Conservation (phyloP, 2,113 vertebrate species). For the Ranitomeya imitator region DNA sequence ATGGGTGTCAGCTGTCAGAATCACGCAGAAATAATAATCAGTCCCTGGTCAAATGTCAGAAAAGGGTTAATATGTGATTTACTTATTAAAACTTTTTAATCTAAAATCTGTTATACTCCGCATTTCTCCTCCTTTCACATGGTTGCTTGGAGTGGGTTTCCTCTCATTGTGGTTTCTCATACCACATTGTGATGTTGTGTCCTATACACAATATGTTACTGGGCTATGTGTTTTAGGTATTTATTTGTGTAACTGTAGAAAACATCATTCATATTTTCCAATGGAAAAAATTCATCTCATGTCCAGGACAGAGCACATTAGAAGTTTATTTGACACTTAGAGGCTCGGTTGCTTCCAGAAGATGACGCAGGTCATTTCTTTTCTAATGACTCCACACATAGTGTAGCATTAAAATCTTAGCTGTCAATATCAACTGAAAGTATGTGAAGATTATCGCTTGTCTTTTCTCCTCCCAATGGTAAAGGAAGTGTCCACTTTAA, state of each 20-base stretch:
- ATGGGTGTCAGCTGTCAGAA: no score
- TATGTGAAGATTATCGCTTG: conserved; percentile 8
- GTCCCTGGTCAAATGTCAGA: no score
- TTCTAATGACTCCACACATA: conserved; percentile 39
- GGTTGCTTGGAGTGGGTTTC: no score
- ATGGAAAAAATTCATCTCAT: conserved; percentile 32
- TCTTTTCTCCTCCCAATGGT: not conserved
- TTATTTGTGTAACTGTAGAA: conserved; percentile 37
- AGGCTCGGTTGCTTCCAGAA: conserved; percentile 22
- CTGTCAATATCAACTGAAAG: conserved; percentile 17
- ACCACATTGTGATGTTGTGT: no score
- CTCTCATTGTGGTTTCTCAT: no score
- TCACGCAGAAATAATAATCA: no score
- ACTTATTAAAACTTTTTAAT: no score
- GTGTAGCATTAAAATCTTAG: conserved; percentile 12
- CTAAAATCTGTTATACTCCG: no score
- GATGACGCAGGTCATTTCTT: conserved; percentile 38
- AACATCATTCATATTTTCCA: conserved; percentile 48
- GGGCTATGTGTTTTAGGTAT: not conserved
- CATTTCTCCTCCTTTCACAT: no score
- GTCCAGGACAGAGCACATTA: conserved; percentile 2
- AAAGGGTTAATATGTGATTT: no score
- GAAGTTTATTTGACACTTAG: conserved; percentile 5
- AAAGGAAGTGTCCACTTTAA: not conserved
- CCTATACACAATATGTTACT: no score